Evolutionary conservation across 1,140 invertebrate species (phyloP).

Genomic region (Drosophila pseudoananassae): DNA sequence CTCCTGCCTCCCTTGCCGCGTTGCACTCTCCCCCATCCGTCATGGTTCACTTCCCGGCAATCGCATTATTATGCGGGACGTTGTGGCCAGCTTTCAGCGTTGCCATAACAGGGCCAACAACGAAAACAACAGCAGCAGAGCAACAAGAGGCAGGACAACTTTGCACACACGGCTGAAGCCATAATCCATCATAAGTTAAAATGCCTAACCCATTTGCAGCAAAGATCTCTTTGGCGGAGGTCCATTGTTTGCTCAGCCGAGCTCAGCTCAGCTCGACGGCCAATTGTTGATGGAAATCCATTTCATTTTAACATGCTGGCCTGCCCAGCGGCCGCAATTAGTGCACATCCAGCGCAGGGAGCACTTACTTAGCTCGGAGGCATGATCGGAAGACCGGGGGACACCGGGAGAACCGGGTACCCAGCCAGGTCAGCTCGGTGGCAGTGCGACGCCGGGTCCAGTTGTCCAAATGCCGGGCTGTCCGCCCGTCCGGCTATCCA

Average conservation of each 20-base stretch:
- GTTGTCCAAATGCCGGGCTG: slow-evolving; percentile 6
- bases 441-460: slow-evolving; percentile 8
- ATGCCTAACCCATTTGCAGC: slow-evolving; percentile 59
- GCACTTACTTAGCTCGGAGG: slow-evolving; percentile 49
- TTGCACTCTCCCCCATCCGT: slow-evolving; percentile 18
- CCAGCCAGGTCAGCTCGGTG: slow-evolving; percentile 9
- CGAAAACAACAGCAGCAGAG: neutral
- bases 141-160: slow-evolving; percentile 25
- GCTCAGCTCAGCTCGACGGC: slow-evolving; percentile 29
- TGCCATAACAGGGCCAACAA: slow-evolving; percentile 21
- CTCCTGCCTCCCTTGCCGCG: neutral
- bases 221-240: slow-evolving; percentile 31
- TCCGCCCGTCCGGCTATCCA: slow-evolving; percentile 14
- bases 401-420: neutral
- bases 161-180: slow-evolving; percentile 41
- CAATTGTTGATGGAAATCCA: slow-evolving; percentile 83
- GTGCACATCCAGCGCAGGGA: slow-evolving; percentile 61
- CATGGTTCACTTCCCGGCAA: slow-evolving; percentile 54
- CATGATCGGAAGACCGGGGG: slow-evolving; percentile 23
- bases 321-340: slow-evolving; percentile 70
- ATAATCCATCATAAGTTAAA: slow-evolving; percentile 79
- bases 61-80: slow-evolving; percentile 70
- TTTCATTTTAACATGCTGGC: slow-evolving; percentile 82
- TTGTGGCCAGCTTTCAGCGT: slow-evolving; percentile 58
- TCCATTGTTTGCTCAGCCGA: slow-evolving; percentile 20